These are phyloP conservation scores for Leucania comma DNA, from an alignment of 2,888 invertebrate species.

Conservation along the genomic window DNA sequence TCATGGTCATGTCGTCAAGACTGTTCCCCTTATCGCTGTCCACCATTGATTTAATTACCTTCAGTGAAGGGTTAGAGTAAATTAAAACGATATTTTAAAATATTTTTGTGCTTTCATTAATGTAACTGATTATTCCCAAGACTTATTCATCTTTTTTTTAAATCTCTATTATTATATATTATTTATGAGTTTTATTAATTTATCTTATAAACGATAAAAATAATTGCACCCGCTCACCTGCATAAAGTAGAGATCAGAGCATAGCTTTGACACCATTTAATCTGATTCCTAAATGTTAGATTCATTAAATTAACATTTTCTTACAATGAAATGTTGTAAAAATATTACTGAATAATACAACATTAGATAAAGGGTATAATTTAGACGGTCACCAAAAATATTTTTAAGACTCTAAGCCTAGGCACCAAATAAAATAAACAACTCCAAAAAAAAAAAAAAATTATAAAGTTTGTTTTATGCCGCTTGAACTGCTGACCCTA, in stretches of 20 bases:
- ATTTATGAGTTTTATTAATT: not conserved
- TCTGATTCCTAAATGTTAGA: too few species aligned
- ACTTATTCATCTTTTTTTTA: not conserved
- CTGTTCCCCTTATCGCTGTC: slow-evolving; percentile 77
- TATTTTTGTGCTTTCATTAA: slow-evolving; percentile 33
- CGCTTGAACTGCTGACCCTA: slow-evolving; percentile 5
- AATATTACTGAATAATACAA: not conserved
- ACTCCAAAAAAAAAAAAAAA: too few species aligned
- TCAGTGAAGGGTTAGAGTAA: slow-evolving; percentile 51
- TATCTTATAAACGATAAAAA: not conserved
- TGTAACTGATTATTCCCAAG: not conserved
- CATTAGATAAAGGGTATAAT: too few species aligned
- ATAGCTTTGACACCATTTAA: not conserved
- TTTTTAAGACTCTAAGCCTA: too few species aligned
- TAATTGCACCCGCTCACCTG: not conserved
- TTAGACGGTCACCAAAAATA: too few species aligned
- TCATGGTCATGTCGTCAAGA: slow-evolving; percentile 80
- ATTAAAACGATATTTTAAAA: slow-evolving; percentile 46
- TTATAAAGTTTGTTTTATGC: not conserved
- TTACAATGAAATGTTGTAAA: slow-evolving; percentile 3
- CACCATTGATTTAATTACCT: slow-evolving; percentile 74
- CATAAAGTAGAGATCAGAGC: not conserved
- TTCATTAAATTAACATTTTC: too few species aligned
- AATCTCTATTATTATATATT: not conserved
- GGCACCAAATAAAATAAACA: too few species aligned